Evolutionary conservation across 2,888 invertebrate genomes (phyloP), one percentile per base, ranked within the genome.

Genomic region (Empis livida): DNA sequence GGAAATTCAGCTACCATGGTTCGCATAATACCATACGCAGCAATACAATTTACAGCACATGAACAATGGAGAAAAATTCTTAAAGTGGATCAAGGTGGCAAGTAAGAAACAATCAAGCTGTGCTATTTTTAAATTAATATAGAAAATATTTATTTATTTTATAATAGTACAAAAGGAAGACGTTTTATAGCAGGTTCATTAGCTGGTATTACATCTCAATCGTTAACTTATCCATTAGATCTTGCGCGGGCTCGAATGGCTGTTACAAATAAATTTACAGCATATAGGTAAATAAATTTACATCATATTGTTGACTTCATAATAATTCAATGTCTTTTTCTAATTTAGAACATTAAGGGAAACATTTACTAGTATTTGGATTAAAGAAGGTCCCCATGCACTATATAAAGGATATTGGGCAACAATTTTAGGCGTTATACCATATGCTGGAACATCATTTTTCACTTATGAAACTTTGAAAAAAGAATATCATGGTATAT

Each of bases 1-100:
- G 99, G 99, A 5, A 99, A 99, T 76, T 91, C 93, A 54, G 99
- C 99, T 5, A 97, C 96, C 0, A 92, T 99, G 92, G 93, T 90
- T 14, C 76, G 97, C 48, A 95, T 99, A 51, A 76, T 96, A 45
- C 99, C 99, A 0, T 96, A 97, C 70, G 94, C 97, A 17, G 92
- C 97, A 40, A 86, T 97, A 56, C 97, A 99, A 73, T 99, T 96
- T 70, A 86, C 94, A 0, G 84, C 96, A 37, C 95, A 96, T 71
- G 99, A 99, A 71, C 96, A 99, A 68, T 97, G 90, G 86, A 94
- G 94, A 65, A 75, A 79, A 54, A 65, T 86, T 42, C 72, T 97
- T 2, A 70, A 73, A 10, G 82, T 88, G n/a, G 83, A 87, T 71
- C 71, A 78, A 56, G 67, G 69, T 52, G 70, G 72, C 48, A 15